phyloP scores from a whole-genome alignment of 1,140 invertebrate species.

The Bradysia coprophila region DNA sequence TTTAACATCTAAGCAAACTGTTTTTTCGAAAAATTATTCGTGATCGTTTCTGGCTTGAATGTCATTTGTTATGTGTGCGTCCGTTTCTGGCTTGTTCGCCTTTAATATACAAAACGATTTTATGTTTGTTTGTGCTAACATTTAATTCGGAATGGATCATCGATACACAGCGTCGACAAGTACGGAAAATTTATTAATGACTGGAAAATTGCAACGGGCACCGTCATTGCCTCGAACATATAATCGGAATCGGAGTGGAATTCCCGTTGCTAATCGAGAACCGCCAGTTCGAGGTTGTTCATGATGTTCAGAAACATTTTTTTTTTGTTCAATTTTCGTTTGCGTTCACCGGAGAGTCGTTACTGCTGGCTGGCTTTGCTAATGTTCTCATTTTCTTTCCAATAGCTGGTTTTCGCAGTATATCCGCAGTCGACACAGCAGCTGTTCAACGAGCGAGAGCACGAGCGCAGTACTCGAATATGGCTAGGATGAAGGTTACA shows the following conservation, averaged over 20 bases:
- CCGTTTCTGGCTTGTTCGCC: background rate
- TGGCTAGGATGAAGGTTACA: slow-evolving; percentile 50
- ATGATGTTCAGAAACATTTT: background rate
- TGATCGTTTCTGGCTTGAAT: background rate
- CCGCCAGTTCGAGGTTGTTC: slow-evolving; percentile 4
- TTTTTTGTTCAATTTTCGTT: background rate
- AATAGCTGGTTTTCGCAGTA: slow-evolving; percentile 45
- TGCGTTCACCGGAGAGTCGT: too few relatives aligned
- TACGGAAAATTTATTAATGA: slow-evolving; percentile 33
- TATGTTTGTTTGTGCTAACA: slow-evolving; percentile 17
- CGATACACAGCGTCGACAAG: slow-evolving; percentile 23
- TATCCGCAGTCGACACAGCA: slow-evolving; percentile 82
- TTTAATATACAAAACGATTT: slow-evolving; percentile 6
- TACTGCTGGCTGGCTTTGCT: too few relatives aligned
- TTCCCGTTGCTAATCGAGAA: slow-evolving; percentile 29
- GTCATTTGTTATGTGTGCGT: background rate
- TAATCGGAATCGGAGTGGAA: slow-evolving; percentile 24
- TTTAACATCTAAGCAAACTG: too few relatives aligned
- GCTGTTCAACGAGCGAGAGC: slow-evolving; percentile 71
- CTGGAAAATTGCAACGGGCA: slow-evolving; percentile 28
- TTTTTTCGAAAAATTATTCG: background rate
- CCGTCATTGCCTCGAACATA: slow-evolving; percentile 36
- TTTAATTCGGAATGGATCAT: slow-evolving; percentile 6
- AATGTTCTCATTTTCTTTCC: background rate
- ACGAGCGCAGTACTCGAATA: slow-evolving; percentile 56